Conservation (phyloP, 2,888 invertebrate species). For the Atrina japonica region DNA sequence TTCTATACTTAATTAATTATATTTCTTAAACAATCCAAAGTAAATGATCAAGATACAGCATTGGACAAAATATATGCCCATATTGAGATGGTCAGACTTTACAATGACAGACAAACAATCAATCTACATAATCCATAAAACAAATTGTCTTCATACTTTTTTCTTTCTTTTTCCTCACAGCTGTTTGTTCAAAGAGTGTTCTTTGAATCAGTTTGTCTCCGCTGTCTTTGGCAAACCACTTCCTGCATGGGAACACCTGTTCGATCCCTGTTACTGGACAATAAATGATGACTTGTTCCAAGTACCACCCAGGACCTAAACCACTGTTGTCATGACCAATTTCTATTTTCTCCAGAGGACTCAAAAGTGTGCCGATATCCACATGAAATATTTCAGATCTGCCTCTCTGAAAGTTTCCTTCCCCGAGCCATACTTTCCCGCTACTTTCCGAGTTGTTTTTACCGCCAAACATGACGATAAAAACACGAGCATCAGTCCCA, state of each 20-base stretch:
- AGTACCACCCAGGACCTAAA: conserved; percentile 78
- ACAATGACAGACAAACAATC: too few relatives aligned
- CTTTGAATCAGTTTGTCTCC: conserved; percentile 78
- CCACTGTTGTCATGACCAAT: conserved; percentile 80
- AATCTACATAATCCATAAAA: not conserved
- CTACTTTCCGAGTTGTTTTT: conserved; percentile 70
- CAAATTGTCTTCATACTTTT: conserved; percentile 68
- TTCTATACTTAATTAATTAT: too few relatives aligned
- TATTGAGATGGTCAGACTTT: too few relatives aligned
- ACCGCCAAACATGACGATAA: conserved; percentile 72
- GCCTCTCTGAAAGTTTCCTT: conserved; percentile 77
- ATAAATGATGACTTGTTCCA: conserved; percentile 77
- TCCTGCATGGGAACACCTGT: conserved; percentile 78
- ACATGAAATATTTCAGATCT: conserved; percentile 78
- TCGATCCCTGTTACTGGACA: conserved; percentile 79
- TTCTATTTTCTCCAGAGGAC: conserved; percentile 77
- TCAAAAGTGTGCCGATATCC: conserved; percentile 73
- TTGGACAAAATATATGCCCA: too few relatives aligned
- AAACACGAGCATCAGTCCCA: conserved; percentile 78
- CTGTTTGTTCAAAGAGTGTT: conserved; percentile 75
- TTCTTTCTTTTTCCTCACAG: conserved; percentile 71
- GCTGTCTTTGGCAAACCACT: conserved; percentile 79
- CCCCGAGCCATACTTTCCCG: conserved; percentile 79
- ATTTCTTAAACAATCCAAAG: too few relatives aligned
- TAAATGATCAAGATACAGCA: too few relatives aligned